Evolutionary conservation across 2,888 invertebrate species (phyloP).

Genomic region (Watsonalla cultraria): DNA sequence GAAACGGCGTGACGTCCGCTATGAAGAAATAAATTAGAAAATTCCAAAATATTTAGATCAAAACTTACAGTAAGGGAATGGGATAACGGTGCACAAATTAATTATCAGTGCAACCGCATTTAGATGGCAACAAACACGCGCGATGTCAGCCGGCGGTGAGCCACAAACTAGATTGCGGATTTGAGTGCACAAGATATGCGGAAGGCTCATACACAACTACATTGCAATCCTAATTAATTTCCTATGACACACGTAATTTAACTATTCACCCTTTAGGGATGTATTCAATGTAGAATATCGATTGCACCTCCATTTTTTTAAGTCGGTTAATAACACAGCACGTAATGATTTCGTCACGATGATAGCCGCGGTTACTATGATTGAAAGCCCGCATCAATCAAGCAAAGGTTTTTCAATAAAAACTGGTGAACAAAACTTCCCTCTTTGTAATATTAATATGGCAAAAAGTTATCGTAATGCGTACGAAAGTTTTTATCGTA

Average conservation of each 20-base stretch:
- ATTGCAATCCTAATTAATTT: slow-evolving; percentile 12
- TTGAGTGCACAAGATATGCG: slow-evolving; percentile 54
- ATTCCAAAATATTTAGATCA: too few species aligned
- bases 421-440: background rate
- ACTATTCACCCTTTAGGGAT: background rate
- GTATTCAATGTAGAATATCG: too few species aligned
- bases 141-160: slow-evolving; percentile 44
- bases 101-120: background rate
- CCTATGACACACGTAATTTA: background rate
- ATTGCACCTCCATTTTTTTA: too few species aligned
- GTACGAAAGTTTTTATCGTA: background rate
- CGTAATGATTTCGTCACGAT: background rate
- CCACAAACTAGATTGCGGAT: slow-evolving; percentile 60
- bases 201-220: slow-evolving; percentile 8
- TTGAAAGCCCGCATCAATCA: background rate
- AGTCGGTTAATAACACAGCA: background rate
- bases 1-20: too few species aligned
- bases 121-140: slow-evolving; percentile 22
- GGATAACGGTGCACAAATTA: background rate
- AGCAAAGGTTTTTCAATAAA: background rate
- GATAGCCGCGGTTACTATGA: background rate
- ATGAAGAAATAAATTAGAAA: too few species aligned
- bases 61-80: too few species aligned
- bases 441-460: background rate
- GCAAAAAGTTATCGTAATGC: background rate